Evolutionary conservation across 2,113 vertebrate species (phyloP).

Genomic region (Cyprinodon tularosa): DNA sequence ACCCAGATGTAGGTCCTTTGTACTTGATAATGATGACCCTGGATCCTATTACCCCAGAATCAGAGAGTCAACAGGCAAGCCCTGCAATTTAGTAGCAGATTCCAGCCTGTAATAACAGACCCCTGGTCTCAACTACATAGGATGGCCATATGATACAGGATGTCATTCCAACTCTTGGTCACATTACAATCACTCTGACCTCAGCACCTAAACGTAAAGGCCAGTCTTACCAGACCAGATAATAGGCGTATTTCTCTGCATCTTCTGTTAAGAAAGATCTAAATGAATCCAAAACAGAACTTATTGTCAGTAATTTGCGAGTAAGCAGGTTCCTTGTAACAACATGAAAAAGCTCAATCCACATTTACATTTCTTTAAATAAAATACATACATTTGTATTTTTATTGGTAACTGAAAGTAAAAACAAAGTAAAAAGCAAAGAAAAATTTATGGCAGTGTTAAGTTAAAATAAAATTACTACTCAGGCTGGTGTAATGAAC

Average conservation of each 20-base stretch:
- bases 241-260: background rate
- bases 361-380: background rate
- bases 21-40: conserved; percentile 76
- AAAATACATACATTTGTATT: background rate
- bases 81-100: conserved; percentile 71
- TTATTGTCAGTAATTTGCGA: background rate
- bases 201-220: conserved; percentile 11
- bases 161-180: conserved; percentile 41
- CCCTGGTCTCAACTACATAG: conserved; percentile 39
- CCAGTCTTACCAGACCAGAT: background rate
- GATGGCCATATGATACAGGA: conserved; percentile 54
- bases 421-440: background rate
- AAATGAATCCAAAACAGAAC: background rate
- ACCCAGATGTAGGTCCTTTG: conserved; percentile 66
- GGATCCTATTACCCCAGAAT: conserved; percentile 72
- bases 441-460: background rate
- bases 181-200: conserved; percentile 46
- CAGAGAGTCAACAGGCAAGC: conserved; percentile 65
- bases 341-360: background rate
- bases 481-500: background rate
- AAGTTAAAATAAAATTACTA: background rate
- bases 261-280: background rate
- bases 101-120: conserved; percentile 70
- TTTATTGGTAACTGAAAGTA: background rate
- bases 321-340: background rate